phyloP scores from a whole-genome alignment of 1,140 invertebrate species.

The Leptinotarsa lineolata region DNA sequence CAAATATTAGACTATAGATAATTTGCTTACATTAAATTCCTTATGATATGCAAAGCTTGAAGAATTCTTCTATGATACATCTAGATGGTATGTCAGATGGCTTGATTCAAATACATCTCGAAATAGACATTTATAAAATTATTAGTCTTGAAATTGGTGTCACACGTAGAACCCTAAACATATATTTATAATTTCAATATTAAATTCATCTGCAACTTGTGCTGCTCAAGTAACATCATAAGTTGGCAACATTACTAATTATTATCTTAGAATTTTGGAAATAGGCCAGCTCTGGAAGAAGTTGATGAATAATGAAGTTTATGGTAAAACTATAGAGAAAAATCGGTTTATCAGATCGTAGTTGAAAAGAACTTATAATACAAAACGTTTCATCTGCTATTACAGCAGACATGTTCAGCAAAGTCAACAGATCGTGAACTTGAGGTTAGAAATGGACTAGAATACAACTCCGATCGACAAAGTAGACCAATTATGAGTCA shows the following conservation, averaged over 20 bases:
- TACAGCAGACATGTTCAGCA: too few relatives aligned
- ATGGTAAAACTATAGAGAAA: too few relatives aligned
- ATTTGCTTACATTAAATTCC: constrained; percentile 1
- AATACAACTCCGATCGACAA: too few relatives aligned
- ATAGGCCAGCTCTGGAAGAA: neutral
- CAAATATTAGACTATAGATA: neutral
- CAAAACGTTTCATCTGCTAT: too few relatives aligned
- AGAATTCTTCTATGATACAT: constrained; percentile 10
- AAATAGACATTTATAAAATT: constrained; percentile 22
- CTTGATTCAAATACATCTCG: neutral
- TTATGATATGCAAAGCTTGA: constrained; percentile 18
- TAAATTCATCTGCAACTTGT: neutral
- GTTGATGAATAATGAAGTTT: too few relatives aligned
- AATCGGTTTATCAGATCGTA: too few relatives aligned
- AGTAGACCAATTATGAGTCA: too few relatives aligned
- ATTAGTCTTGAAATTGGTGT: constrained; percentile 31
- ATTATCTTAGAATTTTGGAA: constrained; percentile 6
- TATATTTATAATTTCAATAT: constrained; percentile 5
- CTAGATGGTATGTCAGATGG: neutral
- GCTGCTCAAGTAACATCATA: constrained; percentile 13
- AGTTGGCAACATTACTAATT: constrained; percentile 19
- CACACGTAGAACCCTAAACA: constrained; percentile 28
- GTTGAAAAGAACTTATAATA: too few relatives aligned
- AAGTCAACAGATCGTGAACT: too few relatives aligned
- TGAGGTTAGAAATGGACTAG: too few relatives aligned